Evolutionary conservation across 1,140 invertebrate species (phyloP).

Genomic region (Eubasilissa regina): DNA sequence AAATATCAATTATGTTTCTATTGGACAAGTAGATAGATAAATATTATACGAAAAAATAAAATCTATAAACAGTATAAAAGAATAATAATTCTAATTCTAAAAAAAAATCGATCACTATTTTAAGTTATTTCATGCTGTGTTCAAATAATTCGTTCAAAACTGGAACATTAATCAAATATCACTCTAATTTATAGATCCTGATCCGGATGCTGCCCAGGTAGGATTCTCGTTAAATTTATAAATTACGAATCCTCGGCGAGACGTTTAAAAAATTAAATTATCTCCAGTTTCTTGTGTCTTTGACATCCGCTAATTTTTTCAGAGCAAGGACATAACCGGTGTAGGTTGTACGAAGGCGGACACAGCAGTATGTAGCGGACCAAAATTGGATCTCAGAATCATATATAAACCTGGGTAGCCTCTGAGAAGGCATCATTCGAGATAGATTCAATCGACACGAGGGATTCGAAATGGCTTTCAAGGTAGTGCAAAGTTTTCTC

Average conservation of each 20-base stretch:
- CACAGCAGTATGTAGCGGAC: conserved; percentile 23
- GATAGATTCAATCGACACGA: conserved; percentile 43
- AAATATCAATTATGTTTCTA: no score
- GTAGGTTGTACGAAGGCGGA: conserved; percentile 51
- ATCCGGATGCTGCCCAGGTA: conserved; percentile 15
- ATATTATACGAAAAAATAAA: no score
- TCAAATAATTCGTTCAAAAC: not conserved
- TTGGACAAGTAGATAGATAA: no score
- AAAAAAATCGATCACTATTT: not conserved
- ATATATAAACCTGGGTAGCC: conserved; percentile 46
- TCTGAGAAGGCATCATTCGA: conserved; percentile 47
- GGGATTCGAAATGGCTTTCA: conserved; percentile 48
- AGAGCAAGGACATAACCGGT: conserved; percentile 52
- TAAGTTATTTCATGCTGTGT: not conserved
- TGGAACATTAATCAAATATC: not conserved
- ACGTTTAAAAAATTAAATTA: conserved; percentile 20
- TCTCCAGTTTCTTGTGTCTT: conserved; percentile 37
- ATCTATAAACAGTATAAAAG: no score
- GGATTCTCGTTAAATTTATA: not conserved
- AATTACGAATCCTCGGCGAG: conserved; percentile 5
- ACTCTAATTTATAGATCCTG: not conserved
- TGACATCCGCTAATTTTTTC: conserved; percentile 44
- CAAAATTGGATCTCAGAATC: conserved; percentile 49
- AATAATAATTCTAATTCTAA: not conserved
- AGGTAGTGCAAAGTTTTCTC: conserved; percentile 25